Conservation (phyloP, 2,113 vertebrate species). For the Perognathus longimembris region DNA sequence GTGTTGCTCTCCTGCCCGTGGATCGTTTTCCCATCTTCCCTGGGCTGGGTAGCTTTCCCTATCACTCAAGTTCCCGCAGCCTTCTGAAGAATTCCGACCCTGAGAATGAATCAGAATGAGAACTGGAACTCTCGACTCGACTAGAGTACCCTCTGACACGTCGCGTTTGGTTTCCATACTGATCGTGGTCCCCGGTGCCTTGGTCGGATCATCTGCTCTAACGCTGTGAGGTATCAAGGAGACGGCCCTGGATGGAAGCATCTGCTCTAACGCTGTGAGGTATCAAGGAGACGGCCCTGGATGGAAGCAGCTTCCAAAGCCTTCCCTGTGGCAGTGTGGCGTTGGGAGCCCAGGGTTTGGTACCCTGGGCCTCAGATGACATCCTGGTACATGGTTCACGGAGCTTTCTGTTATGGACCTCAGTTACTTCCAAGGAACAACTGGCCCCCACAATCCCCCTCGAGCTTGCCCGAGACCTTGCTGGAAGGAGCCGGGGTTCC, state of each 20-base stretch:
- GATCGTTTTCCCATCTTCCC: not conserved
- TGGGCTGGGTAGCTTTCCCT: not conserved
- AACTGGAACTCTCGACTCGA: not conserved
- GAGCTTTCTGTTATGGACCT: not conserved
- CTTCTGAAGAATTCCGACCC: not conserved
- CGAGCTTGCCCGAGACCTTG: not conserved
- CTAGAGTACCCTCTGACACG: not conserved
- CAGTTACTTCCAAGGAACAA: not conserved
- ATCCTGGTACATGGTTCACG: not conserved
- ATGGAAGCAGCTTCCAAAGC: not conserved
- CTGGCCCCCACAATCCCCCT: not conserved
- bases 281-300: not conserved
- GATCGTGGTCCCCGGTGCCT: not conserved
- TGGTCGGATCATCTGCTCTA: slow-evolving; percentile 29
- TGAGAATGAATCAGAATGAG: too few species aligned
- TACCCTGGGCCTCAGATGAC: not conserved
- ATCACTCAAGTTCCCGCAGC: not conserved
- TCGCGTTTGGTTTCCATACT: not conserved
- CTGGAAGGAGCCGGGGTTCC: too few species aligned
- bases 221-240: not conserved
- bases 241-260: not conserved
- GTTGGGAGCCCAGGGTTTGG: not conserved
- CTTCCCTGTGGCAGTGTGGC: not conserved
- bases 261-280: not conserved
- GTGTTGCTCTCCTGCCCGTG: not conserved